Evolutionary conservation across 2,113 vertebrate species (phyloP), one percentile per base, ranked within the genome.

Genomic region (Dipodomys spectabilis): DNA sequence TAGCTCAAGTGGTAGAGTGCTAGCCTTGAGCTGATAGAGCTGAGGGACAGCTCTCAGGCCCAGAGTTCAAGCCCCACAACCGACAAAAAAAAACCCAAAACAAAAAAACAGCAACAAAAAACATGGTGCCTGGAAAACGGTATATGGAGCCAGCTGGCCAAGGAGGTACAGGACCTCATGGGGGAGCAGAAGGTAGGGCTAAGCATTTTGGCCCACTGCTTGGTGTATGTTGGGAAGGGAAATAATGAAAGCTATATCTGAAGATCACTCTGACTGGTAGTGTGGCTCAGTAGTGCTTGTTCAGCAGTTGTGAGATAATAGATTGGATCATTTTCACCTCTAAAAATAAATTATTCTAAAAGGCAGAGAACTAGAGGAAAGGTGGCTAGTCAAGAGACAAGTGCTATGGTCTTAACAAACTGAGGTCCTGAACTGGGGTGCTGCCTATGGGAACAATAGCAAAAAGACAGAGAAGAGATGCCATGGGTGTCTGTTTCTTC

Each of bases 321-420:
- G 16, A 7, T 67, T 83, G 6, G 9, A 67, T 67, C 44, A 23
- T 27, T 60, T 39, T 30, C 7, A 53, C 44, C 15, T 13, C n/a
- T 67, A 53, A 75, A 53, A 30, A n/a, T 30, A 74, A 35, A 69
- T 49, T 72, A 94, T 81, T 94, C n/a, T 64, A 28, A 77, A 90
- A 87, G n/a, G 45, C 60, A 87, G 67, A 88, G 82, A 88, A 80
- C 39, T 27, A 75, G 75, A 80, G 92, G 53, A 79, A 86, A 30
- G 39, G 49, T 89, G 91, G 53, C 53, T 45, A 86, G 57, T 64
- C 27, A 88, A 44, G 60, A 82, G 39, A 45, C 57, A 88, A 15
- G 28, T 82, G 12, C 57, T 45, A 45, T 65, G 35, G 19, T 90
- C 73, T 32, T 71, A n/a, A 80, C 32, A 79, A 82, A 78, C 0